Evolutionary conservation across 2,113 vertebrate genomes (phyloP).

Genomic region (Dolichotis patagonum): DNA sequence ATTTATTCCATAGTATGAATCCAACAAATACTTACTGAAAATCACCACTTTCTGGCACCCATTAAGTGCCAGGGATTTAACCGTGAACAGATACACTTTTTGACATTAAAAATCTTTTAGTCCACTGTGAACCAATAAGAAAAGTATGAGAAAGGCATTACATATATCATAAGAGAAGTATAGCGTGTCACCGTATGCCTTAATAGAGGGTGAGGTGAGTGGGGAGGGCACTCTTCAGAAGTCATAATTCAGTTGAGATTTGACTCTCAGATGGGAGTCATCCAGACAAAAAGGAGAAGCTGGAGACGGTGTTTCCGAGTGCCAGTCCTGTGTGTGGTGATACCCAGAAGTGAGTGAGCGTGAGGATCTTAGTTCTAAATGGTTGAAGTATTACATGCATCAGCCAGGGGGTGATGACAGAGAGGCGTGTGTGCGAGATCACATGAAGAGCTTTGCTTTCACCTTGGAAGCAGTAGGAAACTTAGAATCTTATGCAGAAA

Average conservation of each 20-base stretch:
- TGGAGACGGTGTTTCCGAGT: background rate
- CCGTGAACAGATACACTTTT: background rate
- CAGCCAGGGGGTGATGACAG: background rate
- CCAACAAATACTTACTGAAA: background rate
- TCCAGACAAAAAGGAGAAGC: background rate
- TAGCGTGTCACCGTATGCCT: background rate
- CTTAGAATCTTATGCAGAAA: background rate
- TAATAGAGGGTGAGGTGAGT: background rate
- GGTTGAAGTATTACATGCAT: background rate
- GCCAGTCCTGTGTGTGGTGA: background rate
- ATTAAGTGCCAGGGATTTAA: background rate
- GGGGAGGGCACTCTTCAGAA: background rate
- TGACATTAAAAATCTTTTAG: background rate
- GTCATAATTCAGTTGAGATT: background rate
- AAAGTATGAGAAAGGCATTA: background rate
- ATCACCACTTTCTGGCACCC: background rate
- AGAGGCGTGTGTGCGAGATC: background rate
- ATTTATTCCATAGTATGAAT: background rate
- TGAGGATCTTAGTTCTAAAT: background rate
- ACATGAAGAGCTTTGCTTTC: background rate
- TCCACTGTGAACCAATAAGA: background rate
- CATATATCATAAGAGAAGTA: background rate
- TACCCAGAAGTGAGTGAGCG: background rate
- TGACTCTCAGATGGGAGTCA: background rate
- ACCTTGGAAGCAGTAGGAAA: background rate